A percentile compares a stretch with the other conserved stretches of the same genome.
Conservation (phyloP, 2,888 invertebrate genomes). For the Xylota segnis region DNA sequence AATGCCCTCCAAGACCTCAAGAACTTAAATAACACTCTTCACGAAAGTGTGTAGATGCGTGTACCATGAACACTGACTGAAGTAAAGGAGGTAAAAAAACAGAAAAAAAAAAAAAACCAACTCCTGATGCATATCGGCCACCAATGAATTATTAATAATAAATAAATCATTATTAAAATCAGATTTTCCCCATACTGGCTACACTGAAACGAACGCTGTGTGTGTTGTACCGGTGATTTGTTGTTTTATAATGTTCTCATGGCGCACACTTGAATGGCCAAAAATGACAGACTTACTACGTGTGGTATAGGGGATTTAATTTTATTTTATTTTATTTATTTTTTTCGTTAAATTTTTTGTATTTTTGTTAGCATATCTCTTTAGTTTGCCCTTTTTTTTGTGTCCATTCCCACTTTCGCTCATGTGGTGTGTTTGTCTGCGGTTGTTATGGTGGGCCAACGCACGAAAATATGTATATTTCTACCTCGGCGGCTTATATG, state of each 20-base stretch:
- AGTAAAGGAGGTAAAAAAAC: not conserved
- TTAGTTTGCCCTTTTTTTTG: constrained; percentile 39
- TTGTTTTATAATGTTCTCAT: constrained; percentile 83
- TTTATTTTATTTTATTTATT: constrained; percentile 50
- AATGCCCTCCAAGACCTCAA: constrained; percentile 21
- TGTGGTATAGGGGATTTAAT: constrained; percentile 64
- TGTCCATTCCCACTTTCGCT: constrained; percentile 65
- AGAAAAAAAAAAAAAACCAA: constrained; percentile 2
- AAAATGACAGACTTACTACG: constrained; percentile 73
- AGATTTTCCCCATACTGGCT: constrained; percentile 78
- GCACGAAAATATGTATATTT: constrained; percentile 43
- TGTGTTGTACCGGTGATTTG: constrained; percentile 80
- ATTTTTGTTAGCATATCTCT: constrained; percentile 19
- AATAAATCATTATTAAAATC: constrained; percentile 84
- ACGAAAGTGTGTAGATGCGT: constrained; percentile 58
- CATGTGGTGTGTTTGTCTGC: constrained; percentile 49
- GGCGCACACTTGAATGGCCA: constrained; percentile 77
- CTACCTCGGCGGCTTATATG: constrained; percentile 30
- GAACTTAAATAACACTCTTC: constrained; percentile 28
- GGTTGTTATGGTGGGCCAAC: constrained; percentile 48
- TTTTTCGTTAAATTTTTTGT: constrained; percentile 34
- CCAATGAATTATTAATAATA: constrained; percentile 84
- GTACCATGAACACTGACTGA: constrained; percentile 42
- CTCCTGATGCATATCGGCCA: constrained; percentile 77
- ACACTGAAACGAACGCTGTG: constrained; percentile 19